These are phyloP conservation scores for Heterochromis multidens DNA, from an alignment of 2,113 vertebrate species.

Conservation along the genomic window DNA sequence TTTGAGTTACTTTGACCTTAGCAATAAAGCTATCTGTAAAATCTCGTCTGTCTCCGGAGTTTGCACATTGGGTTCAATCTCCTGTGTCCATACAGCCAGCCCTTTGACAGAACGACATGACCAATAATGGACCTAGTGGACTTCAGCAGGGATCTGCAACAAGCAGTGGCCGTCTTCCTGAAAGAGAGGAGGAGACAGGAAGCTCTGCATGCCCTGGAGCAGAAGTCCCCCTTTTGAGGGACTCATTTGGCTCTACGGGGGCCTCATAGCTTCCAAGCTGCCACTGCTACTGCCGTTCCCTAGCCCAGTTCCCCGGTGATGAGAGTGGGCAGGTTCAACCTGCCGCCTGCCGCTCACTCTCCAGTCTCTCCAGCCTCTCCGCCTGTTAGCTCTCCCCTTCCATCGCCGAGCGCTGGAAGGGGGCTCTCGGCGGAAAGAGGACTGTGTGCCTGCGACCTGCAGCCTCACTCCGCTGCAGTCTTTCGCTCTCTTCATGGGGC, in stretches of 20 bases:
- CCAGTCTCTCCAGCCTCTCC: neutral
- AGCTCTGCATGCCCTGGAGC: too few species aligned
- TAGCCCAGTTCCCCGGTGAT: neutral
- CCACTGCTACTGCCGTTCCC: neutral
- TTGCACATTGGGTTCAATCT: too few species aligned
- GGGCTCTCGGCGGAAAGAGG: neutral
- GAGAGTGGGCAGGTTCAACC: neutral
- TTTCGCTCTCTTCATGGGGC: neutral
- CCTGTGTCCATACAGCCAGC: too few species aligned
- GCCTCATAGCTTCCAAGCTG: neutral
- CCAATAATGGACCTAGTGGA: neutral
- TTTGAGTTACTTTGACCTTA: too few species aligned
- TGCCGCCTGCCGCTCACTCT: neutral
- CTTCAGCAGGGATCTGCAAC: neutral
- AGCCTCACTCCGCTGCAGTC: neutral
- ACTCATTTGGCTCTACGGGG: neutral
- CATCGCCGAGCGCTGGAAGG: neutral
- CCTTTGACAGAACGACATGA: too few species aligned
- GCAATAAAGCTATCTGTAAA: too few species aligned
- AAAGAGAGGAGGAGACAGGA: neutral
- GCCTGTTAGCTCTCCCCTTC: too few species aligned
- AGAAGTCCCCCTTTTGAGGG: neutral
- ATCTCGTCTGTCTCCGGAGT: too few species aligned
- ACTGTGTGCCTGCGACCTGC: fast-evolving
- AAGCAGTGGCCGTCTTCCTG: neutral